Conservation (phyloP, 1,140 invertebrate genomes). For the Drosophila orosa region DNA sequence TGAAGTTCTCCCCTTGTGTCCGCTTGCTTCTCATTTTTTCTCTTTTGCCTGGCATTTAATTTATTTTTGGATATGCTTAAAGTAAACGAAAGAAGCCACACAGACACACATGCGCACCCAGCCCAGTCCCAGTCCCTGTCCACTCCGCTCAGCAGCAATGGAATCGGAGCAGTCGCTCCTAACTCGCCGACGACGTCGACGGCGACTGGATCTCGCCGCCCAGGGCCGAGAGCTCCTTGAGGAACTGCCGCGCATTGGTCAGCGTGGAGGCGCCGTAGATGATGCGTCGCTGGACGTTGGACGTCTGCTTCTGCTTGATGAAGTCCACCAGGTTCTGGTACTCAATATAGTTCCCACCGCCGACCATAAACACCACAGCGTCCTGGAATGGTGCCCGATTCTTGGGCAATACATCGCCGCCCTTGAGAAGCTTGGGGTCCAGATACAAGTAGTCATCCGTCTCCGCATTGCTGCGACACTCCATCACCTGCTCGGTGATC, state of each 20-base stretch:
- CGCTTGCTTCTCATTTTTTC: conserved; percentile 18
- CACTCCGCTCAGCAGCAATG: conserved; percentile 63
- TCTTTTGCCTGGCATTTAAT: conserved; percentile 74
- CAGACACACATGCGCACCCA: conserved; percentile 31
- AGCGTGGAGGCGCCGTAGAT: conserved; percentile 98
- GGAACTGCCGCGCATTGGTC: conserved; percentile 95
- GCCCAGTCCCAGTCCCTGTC: conserved; percentile 19
- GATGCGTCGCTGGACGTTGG: conserved; percentile 90
- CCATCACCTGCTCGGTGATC: conserved; percentile 96
- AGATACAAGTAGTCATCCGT: conserved; percentile 95
- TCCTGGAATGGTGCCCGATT: conserved; percentile 91
- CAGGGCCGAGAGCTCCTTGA: conserved; percentile 93
- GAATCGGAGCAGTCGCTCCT: conserved; percentile 64
- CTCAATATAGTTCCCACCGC: conserved; percentile 99
- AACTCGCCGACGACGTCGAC: conserved; percentile 63
- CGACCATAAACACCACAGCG: conserved; percentile 98
- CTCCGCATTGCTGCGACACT: conserved; percentile 91
- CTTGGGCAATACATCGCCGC: conserved; percentile 88
- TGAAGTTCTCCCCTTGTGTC: conserved; percentile 25
- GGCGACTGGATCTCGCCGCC: conserved; percentile 88
- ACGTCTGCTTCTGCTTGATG: conserved; percentile 92
- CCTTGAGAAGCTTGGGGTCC: conserved; percentile 95
- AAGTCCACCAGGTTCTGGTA: conserved; percentile 99
- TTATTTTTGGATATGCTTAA: conserved; percentile 83
- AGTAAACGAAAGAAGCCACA: conserved; percentile 64